Evolutionary conservation across 2,888 invertebrate species (phyloP), one percentile per base, ranked within the genome.

Genomic region (Troides aeacus): DNA sequence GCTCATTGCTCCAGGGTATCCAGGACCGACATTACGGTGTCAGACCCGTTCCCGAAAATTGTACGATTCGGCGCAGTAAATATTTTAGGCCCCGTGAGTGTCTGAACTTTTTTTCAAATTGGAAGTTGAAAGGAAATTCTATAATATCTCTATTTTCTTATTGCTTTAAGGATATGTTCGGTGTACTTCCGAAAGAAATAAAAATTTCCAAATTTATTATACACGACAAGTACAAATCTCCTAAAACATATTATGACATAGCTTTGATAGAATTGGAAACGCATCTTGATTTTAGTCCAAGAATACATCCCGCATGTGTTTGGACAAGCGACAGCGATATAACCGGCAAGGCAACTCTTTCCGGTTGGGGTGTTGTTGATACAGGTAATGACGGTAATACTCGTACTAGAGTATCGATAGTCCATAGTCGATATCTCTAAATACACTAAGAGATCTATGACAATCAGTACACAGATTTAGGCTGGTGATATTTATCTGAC

Each of bases 1-100:
- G 95, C 94, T 0, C 95, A 95, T 78, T 95, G 95, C 74, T 77
- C 74, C 18, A 71, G 68, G 10, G 72, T 75, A 0, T 72, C 78
- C 0, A 3, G n/a, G 0, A 36, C 59, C 10, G 80, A 79, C 42
- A 65, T 73, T 3, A 68, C 71, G 2, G 67, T 79, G 1, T 64
- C 72, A 18, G 75, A 79, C n/a, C 64, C 71, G 0, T 61, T 64
- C 6, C 80, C 80, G 8, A 76, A 77, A 64, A 76, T 79, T 50
- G 79, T 79, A 7, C 72, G 79, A 61, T 68, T 80, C 30, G 78
- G 78, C 0, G 71, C 73, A 62, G 74, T 71, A 15, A 75, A 77
- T 18, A 73, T 77, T 57, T 59, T 66, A 64, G 68, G 21, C 18
- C 18, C 4, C 17, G 67, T 67, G 62, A 62, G 42, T 24, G 53